These are phyloP conservation scores for Anagyrus pseudococci DNA, from an alignment of 2,888 invertebrate genomes.

Conservation along the genomic window DNA sequence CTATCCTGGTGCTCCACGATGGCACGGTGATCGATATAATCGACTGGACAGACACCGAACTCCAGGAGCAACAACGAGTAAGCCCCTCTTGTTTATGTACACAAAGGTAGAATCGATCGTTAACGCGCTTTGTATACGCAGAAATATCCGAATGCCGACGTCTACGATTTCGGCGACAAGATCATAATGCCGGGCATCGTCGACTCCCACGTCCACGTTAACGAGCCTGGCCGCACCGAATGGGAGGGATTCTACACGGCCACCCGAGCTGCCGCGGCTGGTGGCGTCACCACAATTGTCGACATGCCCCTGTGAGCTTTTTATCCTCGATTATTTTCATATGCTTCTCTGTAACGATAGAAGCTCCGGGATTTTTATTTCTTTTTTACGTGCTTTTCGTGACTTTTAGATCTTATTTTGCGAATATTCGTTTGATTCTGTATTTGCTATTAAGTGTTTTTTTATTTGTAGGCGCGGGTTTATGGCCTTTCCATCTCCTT, in stretches of 20 bases:
- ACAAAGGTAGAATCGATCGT: too few species aligned
- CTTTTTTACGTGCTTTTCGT: too few species aligned
- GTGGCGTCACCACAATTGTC: constrained; percentile 75
- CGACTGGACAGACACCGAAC: too few species aligned
- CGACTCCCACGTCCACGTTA: constrained; percentile 77
- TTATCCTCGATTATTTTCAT: neutral
- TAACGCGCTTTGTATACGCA: too few species aligned
- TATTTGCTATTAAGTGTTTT: too few species aligned
- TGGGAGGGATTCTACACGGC: constrained; percentile 77
- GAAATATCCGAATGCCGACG: too few species aligned
- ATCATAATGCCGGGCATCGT: constrained; percentile 74
- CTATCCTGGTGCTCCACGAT: too few species aligned
- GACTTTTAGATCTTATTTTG: neutral
- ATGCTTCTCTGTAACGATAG: neutral
- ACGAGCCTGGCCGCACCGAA: constrained; percentile 75
- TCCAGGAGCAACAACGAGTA: too few species aligned
- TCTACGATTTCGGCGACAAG: constrained; percentile 65
- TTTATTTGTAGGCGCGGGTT: too few species aligned
- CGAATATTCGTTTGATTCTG: neutral
- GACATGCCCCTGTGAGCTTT: constrained; percentile 73
- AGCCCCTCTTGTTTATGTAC: too few species aligned
- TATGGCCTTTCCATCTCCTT: too few species aligned
- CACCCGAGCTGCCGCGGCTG: constrained; percentile 76
- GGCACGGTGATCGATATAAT: too few species aligned
- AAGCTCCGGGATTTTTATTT: neutral